Conservation (phyloP, 2,888 invertebrate genomes). For the Caenorhabditis uteleia region DNA sequence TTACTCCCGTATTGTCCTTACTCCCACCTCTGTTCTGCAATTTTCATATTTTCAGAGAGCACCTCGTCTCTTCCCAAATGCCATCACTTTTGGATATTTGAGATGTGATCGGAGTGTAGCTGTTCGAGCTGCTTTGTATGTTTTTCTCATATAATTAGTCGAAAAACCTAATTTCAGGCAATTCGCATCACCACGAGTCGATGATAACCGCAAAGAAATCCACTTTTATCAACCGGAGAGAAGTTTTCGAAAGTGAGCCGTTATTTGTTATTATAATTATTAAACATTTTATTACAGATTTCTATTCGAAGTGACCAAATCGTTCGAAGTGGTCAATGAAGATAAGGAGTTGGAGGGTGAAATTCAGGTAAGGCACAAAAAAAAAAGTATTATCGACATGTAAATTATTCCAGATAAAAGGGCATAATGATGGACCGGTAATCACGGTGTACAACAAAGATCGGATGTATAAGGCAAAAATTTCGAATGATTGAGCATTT, state of each 20-base stretch:
- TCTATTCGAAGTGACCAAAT: constrained; percentile 25
- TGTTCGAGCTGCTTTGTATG: constrained; percentile 11
- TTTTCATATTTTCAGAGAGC: constrained; percentile 11
- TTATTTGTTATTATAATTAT: neutral
- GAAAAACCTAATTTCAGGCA: constrained; percentile 9
- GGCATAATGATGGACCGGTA: constrained; percentile 23
- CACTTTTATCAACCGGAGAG: constrained; percentile 28
- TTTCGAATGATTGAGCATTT: neutral
- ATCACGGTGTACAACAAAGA: constrained; percentile 37
- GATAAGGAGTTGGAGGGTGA: constrained; percentile 33
- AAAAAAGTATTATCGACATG: neutral
- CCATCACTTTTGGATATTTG: constrained; percentile 19
- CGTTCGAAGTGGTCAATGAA: constrained; percentile 21
- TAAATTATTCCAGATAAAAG: constrained; percentile 20
- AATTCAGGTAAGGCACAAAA: constrained; percentile 17
- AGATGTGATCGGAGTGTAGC: constrained; percentile 11
- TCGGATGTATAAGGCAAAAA: constrained; percentile 27
- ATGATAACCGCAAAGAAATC: constrained; percentile 4
- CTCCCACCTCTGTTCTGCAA: neutral
- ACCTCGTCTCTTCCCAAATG: constrained; percentile 22
- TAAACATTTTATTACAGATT: constrained; percentile 13
- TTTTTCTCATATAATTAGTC: neutral
- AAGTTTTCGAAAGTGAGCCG: constrained; percentile 19
- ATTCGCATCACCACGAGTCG: constrained; percentile 10
- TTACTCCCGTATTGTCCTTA: neutral